Evolutionary conservation across 2,113 vertebrate species (phyloP).

Genomic region (Cyprinodon tularosa): DNA sequence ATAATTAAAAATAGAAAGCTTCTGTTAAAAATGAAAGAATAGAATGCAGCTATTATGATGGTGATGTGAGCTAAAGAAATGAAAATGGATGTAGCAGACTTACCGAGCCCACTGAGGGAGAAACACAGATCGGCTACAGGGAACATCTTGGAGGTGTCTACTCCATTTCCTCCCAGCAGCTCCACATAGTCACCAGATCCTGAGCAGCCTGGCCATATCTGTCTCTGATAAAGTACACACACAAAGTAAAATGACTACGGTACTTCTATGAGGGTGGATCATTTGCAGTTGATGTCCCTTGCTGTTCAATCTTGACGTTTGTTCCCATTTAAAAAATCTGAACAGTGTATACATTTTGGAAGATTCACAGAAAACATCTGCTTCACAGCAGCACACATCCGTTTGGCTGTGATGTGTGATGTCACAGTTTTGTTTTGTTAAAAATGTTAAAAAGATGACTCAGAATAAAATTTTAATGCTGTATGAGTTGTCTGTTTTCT

Average conservation of each 20-base stretch:
- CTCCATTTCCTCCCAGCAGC: slow-evolving; percentile 88
- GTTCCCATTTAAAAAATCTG: neutral
- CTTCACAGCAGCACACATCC: neutral
- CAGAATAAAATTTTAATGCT: neutral
- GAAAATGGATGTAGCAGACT: slow-evolving; percentile 54
- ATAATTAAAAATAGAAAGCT: neutral
- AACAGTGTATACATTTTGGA: neutral
- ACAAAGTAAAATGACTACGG: neutral
- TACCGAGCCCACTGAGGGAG: slow-evolving; percentile 89
- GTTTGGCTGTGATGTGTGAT: neutral
- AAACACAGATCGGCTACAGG: slow-evolving; percentile 92
- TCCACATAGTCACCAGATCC: slow-evolving; percentile 91
- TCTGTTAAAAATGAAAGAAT: neutral
- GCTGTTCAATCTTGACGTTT: neutral
- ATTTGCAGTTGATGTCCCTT: neutral
- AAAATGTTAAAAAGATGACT: neutral
- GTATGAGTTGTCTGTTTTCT: neutral
- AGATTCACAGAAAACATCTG: neutral
- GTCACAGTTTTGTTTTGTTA: neutral
- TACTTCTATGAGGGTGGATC: neutral
- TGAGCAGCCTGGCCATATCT: slow-evolving; percentile 82
- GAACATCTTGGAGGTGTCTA: slow-evolving; percentile 94
- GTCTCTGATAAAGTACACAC: slow-evolving; percentile 75
- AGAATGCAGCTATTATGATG: neutral
- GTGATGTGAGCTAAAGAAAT: neutral